Conservation (phyloP, 2,797 vertebrate genomes). For the Cichlasoma orientale region DNA sequence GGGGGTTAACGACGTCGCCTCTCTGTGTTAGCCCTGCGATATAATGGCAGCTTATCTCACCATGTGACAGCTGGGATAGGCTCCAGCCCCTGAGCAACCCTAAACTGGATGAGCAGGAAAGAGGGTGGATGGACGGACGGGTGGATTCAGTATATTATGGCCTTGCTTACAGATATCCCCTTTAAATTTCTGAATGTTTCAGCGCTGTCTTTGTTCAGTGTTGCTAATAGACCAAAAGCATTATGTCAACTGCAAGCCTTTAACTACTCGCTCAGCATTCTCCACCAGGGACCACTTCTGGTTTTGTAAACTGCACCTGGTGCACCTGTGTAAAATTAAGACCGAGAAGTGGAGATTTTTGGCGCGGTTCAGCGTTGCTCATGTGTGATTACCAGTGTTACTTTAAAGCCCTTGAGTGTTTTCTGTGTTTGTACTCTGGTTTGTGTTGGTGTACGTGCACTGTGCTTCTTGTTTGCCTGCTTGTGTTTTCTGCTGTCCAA, state of each 20-base stretch:
- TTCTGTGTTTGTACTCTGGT: slow-evolving; percentile 22
- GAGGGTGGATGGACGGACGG: not conserved
- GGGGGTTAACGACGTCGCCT: not conserved
- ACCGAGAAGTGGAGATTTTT: slow-evolving; percentile 45
- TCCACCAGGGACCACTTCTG: slow-evolving; percentile 29
- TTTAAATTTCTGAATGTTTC: slow-evolving; percentile 14
- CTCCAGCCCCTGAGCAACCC: not conserved
- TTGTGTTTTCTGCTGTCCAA: slow-evolving; percentile 38
- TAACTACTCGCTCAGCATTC: slow-evolving; percentile 8
- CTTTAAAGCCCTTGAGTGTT: slow-evolving; percentile 41
- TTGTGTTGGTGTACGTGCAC: slow-evolving; percentile 4
- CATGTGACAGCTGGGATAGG: not conserved
- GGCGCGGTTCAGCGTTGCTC: slow-evolving; percentile 28
- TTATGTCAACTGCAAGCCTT: slow-evolving; percentile 27
- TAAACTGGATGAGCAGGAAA: not conserved
- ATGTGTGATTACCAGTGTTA: slow-evolving; percentile 48
- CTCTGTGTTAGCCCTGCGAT: not conserved
- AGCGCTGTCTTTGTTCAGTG: not conserved
- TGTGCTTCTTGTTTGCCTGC: slow-evolving; percentile 20
- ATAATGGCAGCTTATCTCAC: not conserved
- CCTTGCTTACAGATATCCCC: not conserved
- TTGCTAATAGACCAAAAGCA: slow-evolving; percentile 19
- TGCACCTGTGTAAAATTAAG: slow-evolving; percentile 65
- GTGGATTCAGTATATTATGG: not conserved
- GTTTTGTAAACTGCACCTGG: slow-evolving; percentile 43